phyloP scores from a whole-genome alignment of 1,140 invertebrate genomes.

The Megalopta genalis region DNA sequence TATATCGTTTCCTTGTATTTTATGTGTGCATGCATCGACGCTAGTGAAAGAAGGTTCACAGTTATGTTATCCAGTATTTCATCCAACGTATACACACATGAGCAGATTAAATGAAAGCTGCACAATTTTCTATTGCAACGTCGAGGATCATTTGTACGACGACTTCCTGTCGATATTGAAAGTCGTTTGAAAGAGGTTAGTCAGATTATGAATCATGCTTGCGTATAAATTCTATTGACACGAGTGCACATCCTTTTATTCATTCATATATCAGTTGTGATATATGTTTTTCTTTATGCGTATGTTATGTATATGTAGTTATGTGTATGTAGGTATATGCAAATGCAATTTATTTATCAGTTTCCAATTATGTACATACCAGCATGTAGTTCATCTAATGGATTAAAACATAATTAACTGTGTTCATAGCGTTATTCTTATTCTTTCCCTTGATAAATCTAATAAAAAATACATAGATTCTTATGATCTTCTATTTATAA shows the following conservation, averaged over 20 bases:
- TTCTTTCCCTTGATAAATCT: too few relatives aligned
- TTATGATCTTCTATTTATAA: too few relatives aligned
- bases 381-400: too few relatives aligned
- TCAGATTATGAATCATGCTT: neutral
- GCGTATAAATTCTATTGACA: neutral
- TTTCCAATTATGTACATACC: too few relatives aligned
- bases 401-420: too few relatives aligned
- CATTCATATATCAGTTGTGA: neutral
- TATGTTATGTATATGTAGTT: too few relatives aligned
- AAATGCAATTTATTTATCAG: too few relatives aligned
- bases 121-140: neutral
- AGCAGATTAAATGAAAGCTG: neutral
- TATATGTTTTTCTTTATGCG: too few relatives aligned
- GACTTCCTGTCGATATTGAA: neutral
- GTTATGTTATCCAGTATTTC: neutral
- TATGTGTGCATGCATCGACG: slow-evolving; percentile 1
- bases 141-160: neutral
- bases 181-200: slow-evolving; percentile 32
- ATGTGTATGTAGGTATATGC: too few relatives aligned
- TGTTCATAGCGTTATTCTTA: too few relatives aligned
- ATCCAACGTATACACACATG: neutral
- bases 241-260: neutral
- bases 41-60: neutral
- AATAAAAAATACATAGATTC: too few relatives aligned
- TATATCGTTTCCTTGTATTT: neutral